These are phyloP conservation scores for Argyra leucocephala DNA, from an alignment of 2,888 invertebrate genomes.

Conservation along the genomic window DNA sequence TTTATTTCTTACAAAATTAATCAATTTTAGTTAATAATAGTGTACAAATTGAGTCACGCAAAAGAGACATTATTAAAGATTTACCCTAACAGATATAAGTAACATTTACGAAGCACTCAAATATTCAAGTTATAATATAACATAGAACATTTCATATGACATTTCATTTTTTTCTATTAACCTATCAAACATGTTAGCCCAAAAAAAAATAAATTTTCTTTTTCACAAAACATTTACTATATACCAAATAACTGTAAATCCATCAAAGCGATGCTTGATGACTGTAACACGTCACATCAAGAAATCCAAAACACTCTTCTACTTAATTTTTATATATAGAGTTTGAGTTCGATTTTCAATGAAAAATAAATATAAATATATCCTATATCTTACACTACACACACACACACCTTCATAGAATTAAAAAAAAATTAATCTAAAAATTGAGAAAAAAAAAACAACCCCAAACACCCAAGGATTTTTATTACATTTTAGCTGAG, in stretches of 20 bases:
- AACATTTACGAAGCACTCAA: too few species aligned
- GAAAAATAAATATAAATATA: too few species aligned
- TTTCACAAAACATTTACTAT: too few species aligned
- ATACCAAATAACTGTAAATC: not conserved
- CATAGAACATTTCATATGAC: not conserved
- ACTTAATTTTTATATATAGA: too few species aligned
- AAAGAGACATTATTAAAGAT: not conserved
- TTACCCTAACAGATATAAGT: not conserved
- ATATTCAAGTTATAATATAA: not conserved
- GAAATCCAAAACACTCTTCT: not conserved
- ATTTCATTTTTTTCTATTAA: not conserved
- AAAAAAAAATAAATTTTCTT: too few species aligned
- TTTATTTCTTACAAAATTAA: conserved; percentile 4
- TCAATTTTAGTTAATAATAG: conserved; percentile 7
- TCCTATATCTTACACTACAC: too few species aligned
- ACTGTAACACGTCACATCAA: not conserved
- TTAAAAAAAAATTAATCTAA: not conserved
- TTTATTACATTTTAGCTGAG: not conserved
- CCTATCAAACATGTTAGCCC: not conserved
- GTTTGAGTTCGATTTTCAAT: too few species aligned
- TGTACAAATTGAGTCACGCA: conserved; percentile 8
- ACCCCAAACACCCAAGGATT: not conserved
- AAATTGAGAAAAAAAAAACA: not conserved
- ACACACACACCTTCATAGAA: not conserved
- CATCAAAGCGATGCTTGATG: not conserved